Evolutionary conservation across 2,113 vertebrate genomes (phyloP).

Genomic region (Microcebus griseorufus): DNA sequence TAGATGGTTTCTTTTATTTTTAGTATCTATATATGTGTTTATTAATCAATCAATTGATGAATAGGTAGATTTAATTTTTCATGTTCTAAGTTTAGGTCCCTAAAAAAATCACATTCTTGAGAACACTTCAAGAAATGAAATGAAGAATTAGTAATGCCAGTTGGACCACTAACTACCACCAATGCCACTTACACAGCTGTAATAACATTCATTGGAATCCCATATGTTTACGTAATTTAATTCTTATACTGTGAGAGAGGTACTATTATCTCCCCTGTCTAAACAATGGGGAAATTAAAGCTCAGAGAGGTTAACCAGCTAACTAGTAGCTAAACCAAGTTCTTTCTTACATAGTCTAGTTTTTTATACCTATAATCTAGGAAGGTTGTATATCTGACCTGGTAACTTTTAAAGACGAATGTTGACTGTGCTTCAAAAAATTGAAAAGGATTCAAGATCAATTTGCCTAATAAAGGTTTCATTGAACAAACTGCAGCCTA

Average conservation of each 20-base stretch:
- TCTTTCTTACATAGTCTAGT: background rate
- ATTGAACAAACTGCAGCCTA: background rate
- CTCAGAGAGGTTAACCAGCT: background rate
- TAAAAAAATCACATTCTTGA: background rate
- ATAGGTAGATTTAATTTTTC: background rate
- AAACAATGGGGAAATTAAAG: background rate
- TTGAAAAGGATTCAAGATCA: background rate
- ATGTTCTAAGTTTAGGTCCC: background rate
- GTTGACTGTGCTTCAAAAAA: background rate
- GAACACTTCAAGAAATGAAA: background rate
- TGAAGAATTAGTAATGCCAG: background rate
- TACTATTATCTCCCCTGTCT: background rate
- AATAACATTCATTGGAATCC: background rate
- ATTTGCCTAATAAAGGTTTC: conserved; percentile 38
- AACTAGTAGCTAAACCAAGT: background rate
- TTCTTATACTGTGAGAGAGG: background rate
- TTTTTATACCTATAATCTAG: background rate
- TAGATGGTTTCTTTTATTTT: background rate
- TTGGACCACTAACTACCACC: background rate
- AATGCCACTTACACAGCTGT: background rate
- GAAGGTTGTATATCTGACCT: background rate
- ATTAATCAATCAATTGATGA: background rate
- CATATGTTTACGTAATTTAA: background rate
- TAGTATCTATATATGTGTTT: background rate
- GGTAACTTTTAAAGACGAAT: conserved; percentile 16